Conservation (phyloP, 1,140 invertebrate species). For the Sarcophaga bullata region DNA sequence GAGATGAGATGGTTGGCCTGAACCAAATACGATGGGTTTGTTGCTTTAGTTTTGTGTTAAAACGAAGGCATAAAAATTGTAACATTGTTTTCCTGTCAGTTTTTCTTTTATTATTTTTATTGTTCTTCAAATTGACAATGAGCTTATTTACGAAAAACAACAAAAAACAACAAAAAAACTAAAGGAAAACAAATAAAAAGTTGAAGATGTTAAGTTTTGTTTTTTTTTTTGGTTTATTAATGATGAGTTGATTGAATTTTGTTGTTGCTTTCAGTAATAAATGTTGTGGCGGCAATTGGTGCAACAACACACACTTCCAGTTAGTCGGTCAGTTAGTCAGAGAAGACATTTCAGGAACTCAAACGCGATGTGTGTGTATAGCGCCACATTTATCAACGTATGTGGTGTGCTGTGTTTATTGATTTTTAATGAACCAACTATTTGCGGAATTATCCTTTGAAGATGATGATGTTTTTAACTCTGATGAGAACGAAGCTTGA, state of each 20-base stretch:
- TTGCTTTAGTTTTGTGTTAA: neutral
- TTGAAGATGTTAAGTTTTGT: neutral
- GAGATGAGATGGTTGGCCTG: neutral
- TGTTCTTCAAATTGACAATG: neutral
- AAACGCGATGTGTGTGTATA: neutral
- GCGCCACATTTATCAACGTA: conserved; percentile 1
- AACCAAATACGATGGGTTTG: neutral
- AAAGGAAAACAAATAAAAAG: neutral
- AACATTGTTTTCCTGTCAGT: conserved; percentile 13
- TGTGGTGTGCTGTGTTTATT: conserved; percentile 40
- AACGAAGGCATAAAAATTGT: conserved; percentile 35
- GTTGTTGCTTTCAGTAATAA: neutral
- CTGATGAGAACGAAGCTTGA: too few species aligned
- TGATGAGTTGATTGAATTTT: conserved; percentile 27
- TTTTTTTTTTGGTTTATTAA: neutral
- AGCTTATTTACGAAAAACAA: neutral
- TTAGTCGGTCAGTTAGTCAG: neutral
- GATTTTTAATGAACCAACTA: conserved; percentile 44
- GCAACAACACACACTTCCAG: neutral
- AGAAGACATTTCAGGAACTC: neutral
- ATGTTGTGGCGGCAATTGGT: neutral
- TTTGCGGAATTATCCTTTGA: conserved; percentile 44
- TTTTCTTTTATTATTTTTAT: neutral
- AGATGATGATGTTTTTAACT: neutral
- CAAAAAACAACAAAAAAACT: neutral